A percentile compares a stretch with the other conserved stretches of the same genome.
Evolutionary conservation across 1,140 invertebrate species (phyloP).

Genomic region (Drosophila teissieri): DNA sequence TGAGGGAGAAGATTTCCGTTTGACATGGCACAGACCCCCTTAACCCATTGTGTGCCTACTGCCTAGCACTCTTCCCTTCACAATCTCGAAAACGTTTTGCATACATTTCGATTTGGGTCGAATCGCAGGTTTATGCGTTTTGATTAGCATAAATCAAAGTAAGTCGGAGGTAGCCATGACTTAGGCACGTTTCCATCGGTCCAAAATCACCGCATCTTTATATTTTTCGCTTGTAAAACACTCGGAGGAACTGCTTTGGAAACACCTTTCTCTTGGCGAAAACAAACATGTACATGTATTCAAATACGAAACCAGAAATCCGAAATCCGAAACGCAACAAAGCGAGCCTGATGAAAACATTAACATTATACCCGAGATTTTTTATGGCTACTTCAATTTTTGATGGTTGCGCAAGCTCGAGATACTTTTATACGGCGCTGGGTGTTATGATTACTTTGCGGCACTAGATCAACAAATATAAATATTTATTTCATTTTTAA

Average conservation of each 20-base stretch:
- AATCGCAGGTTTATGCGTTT: constrained; percentile 61
- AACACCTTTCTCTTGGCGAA: constrained; percentile 72
- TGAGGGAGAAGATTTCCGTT: constrained; percentile 71
- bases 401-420: constrained; percentile 42
- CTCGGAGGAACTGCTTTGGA: constrained; percentile 58
- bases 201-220: constrained; percentile 15
- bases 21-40: constrained; percentile 51
- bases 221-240: constrained; percentile 68
- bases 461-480: background rate
- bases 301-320: constrained; percentile 50
- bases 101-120: constrained; percentile 43
- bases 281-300: constrained; percentile 25
- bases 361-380: constrained; percentile 68
- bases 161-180: constrained; percentile 17
- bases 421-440: constrained; percentile 16
- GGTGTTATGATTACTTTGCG: background rate
- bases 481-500: background rate
- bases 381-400: constrained; percentile 78
- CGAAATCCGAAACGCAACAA: constrained; percentile 47
- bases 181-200: constrained; percentile 30
- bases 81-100: constrained; percentile 73
- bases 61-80: background rate
- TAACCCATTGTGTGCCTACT: background rate
- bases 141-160: constrained; percentile 77
- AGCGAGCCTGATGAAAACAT: constrained; percentile 75